Percentiles rank a stretch among this genome's conserved stretches.
Conservation (phyloP, 2,888 invertebrate species). For the Yponomeuta cagnagella region DNA sequence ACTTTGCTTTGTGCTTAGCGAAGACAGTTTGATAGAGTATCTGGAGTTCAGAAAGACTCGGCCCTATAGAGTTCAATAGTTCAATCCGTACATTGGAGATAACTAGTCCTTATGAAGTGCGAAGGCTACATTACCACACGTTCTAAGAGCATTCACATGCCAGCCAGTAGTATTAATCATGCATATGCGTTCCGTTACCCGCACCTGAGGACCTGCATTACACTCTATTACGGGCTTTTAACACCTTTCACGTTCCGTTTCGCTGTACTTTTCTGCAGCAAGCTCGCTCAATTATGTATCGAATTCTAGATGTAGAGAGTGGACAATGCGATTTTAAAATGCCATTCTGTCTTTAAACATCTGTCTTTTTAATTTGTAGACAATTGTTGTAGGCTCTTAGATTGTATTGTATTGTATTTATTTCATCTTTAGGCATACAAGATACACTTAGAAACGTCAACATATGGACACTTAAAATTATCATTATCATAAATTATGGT, state of each 20-base stretch:
- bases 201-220: slow-evolving; percentile 19
- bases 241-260: slow-evolving; percentile 1
- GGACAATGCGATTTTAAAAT: neutral
- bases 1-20: neutral
- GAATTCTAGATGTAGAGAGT: neutral
- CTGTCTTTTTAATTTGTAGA: no score
- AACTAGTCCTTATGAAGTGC: neutral
- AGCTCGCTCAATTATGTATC: neutral
- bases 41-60: neutral
- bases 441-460: no score
- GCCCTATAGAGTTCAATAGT: no score
- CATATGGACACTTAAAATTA: no score
- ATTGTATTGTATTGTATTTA: no score
- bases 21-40: neutral
- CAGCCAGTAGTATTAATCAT: slow-evolving; percentile 21
- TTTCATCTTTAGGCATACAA: no score
- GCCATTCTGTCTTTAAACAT: neutral
- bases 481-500: no score
- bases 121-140: neutral
- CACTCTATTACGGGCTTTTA: slow-evolving; percentile 9
- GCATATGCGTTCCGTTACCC: slow-evolving; percentile 18
- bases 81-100: no score
- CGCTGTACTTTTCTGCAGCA: neutral
- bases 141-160: slow-evolving; percentile 6
- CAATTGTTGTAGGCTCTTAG: no score